Conservation (phyloP, 2,888 invertebrate species). For the Punctoribates punctum region DNA sequence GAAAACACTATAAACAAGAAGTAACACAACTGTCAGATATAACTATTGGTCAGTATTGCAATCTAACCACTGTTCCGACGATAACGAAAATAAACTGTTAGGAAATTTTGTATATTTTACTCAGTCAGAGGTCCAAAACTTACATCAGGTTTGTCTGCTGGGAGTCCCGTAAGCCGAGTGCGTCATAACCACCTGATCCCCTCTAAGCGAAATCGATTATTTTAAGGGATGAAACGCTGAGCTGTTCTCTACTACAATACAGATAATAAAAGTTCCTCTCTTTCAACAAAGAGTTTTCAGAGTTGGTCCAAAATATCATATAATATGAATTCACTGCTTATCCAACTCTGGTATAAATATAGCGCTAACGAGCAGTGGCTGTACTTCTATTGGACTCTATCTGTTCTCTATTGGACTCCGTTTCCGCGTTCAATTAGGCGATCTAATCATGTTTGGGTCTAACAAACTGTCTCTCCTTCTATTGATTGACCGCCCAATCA, state of each 20-base stretch:
- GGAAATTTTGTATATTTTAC: constrained; percentile 24
- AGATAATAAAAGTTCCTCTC: constrained; percentile 1
- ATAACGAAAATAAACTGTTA: constrained; percentile 26
- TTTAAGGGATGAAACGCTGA: background rate
- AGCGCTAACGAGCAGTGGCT: background rate
- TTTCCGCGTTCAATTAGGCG: constrained; percentile 48
- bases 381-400: background rate
- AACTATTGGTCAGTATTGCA: constrained; percentile 21
- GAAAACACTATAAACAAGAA: too few species aligned
- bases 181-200: constrained; percentile 37
- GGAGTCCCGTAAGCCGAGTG: constrained; percentile 33
- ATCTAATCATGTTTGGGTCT: constrained; percentile 46
- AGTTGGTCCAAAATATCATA: constrained; percentile 7
- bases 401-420: constrained; percentile 18
- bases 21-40: background rate
- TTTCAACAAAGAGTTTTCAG: constrained; percentile 25
- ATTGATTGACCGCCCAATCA: constrained; percentile 26
- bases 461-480: constrained; percentile 18
- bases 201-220: constrained; percentile 34
- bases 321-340: constrained; percentile 19
- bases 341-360: constrained; percentile 11
- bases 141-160: constrained; percentile 33
- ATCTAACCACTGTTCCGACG: background rate
- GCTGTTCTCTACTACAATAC: background rate
- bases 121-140: constrained; percentile 14